A percentile compares a stretch with the other conserved stretches of the same genome.
phyloP scores from a whole-genome alignment of 2,113 vertebrate genomes.

The Macquaria australasica region DNA sequence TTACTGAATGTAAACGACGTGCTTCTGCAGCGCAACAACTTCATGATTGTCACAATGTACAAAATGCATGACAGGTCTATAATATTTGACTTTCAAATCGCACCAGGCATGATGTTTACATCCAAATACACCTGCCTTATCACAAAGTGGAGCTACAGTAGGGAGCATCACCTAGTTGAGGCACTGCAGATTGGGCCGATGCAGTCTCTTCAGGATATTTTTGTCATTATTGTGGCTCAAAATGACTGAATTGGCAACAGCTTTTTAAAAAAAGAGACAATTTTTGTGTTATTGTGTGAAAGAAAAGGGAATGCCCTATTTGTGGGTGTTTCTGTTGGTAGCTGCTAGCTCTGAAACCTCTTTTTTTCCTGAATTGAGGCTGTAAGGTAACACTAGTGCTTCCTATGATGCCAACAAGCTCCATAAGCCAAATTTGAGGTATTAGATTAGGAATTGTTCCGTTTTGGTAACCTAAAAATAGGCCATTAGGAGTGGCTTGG shows the following conservation, averaged over 20 bases:
- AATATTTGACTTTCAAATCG: constrained; percentile 1
- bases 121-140: not conserved
- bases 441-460: not conserved
- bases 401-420: not conserved
- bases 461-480: not conserved
- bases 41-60: not conserved
- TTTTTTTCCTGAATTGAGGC: not conserved
- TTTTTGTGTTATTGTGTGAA: not conserved
- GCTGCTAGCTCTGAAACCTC: not conserved
- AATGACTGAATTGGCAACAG: not conserved
- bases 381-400: not conserved
- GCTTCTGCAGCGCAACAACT: not conserved
- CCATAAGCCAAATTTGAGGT: not conserved
- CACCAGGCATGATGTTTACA: not conserved
- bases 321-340: not conserved
- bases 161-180: not conserved
- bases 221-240: not conserved
- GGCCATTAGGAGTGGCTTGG: not conserved
- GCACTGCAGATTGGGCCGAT: not conserved
- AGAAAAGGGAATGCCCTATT: not conserved
- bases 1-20: constrained; percentile 14
- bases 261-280: not conserved
- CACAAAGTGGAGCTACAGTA: not conserved
- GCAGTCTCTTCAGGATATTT: not conserved
- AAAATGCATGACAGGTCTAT: not conserved